Evolutionary conservation across 2,113 vertebrate species (phyloP).

Genomic region (Mixornis gularis): DNA sequence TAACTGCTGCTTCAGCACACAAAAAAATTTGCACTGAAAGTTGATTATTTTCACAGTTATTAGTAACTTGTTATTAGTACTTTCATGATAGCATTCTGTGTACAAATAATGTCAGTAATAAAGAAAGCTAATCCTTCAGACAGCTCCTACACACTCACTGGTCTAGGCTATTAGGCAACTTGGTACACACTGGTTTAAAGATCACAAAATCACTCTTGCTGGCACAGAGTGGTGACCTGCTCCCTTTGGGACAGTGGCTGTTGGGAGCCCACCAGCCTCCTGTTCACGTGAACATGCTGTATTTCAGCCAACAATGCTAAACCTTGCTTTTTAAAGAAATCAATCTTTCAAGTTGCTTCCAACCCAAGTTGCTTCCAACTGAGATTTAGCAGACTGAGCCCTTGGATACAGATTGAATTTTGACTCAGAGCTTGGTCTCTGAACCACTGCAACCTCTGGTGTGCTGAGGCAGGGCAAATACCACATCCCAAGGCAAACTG

Average conservation of each 20-base stretch:
- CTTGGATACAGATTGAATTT: neutral
- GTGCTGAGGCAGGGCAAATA: neutral
- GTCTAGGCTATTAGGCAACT: neutral
- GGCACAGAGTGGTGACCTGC: neutral
- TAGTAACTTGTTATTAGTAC: neutral
- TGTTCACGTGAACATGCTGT: neutral
- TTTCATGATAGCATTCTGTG: neutral
- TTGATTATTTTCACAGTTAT: neutral
- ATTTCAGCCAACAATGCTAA: neutral
- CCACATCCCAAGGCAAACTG: neutral
- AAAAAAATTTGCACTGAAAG: neutral
- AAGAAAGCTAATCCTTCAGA: neutral
- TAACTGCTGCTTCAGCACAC: neutral
- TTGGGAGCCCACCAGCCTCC: neutral
- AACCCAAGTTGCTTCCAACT: neutral
- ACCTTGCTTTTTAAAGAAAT: neutral
- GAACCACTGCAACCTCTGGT: rapidly evolving
- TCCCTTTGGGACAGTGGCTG: neutral
- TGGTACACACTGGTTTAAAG: neutral
- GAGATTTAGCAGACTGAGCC: neutral
- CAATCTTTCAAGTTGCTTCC: neutral
- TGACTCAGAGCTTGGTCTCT: neutral
- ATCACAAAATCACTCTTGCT: neutral
- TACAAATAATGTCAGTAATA: neutral
- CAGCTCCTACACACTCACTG: neutral